Percentiles rank a stretch among this genome's conserved stretches.
Evolutionary conservation across 53 echinoderm and acorn worm species (phyloP).

Genomic region (Astropecten irregularis): DNA sequence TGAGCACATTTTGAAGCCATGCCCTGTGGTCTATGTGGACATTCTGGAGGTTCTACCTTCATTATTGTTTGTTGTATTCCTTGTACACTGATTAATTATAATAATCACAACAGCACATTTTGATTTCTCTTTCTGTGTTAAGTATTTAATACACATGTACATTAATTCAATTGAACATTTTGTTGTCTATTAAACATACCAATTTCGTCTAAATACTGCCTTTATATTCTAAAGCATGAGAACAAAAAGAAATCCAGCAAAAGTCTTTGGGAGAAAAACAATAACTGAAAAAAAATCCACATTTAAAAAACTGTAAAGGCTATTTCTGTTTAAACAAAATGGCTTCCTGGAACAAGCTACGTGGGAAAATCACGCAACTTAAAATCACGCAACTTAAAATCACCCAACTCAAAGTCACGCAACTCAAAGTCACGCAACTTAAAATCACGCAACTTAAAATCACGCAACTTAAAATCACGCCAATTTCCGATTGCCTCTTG

Average conservation of each 20-base stretch:
- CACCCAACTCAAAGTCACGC: neutral
- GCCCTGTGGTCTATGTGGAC: too few relatives aligned
- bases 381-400: too few relatives aligned
- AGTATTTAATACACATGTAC: constrained; percentile 59
- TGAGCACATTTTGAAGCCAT: too few relatives aligned
- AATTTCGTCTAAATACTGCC: constrained; percentile 38
- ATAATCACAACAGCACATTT: too few relatives aligned
- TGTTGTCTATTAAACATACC: constrained; percentile 11
- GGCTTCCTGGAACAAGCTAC: too few relatives aligned
- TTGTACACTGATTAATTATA: too few relatives aligned
- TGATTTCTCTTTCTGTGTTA: neutral
- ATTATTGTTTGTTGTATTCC: too few relatives aligned
- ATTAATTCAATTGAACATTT: constrained; percentile 27
- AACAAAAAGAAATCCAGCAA: constrained; percentile 5
- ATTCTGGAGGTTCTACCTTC: too few relatives aligned
- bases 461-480: too few relatives aligned
- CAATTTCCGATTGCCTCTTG: too few relatives aligned
- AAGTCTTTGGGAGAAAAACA: neutral
- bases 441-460: neutral
- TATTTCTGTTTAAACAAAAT: neutral
- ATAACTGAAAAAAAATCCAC: neutral
- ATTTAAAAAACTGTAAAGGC: neutral
- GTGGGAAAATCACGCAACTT: too few relatives aligned
- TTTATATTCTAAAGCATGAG: neutral
- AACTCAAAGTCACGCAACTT: neutral